Percentiles rank a stretch among this genome's conserved stretches.
phyloP scores from a whole-genome alignment of 2,797 vertebrate genomes.

The Phataginus tricuspis region DNA sequence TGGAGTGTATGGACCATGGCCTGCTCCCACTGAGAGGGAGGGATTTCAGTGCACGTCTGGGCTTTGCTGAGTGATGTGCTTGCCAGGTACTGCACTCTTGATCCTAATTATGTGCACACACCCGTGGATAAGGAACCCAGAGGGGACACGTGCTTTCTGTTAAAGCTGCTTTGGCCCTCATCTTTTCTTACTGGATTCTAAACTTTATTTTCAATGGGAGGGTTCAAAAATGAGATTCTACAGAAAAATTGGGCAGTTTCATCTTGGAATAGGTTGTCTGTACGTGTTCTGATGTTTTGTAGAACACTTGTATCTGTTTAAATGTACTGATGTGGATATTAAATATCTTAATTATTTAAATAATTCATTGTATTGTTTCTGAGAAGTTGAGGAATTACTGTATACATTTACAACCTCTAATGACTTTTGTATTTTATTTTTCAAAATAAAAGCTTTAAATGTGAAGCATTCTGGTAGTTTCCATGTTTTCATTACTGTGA shows the following conservation, averaged over 20 bases:
- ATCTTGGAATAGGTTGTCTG: slow-evolving; percentile 64
- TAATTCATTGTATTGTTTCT: slow-evolving; percentile 75
- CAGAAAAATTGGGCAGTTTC: slow-evolving; percentile 56
- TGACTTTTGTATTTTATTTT: slow-evolving; percentile 92
- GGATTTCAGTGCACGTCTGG: not conserved
- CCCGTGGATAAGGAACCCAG: not conserved
- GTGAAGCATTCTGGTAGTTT: slow-evolving; percentile 63
- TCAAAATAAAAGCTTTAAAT: slow-evolving; percentile 91
- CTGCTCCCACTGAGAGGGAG: not conserved
- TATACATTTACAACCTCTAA: slow-evolving; percentile 86
- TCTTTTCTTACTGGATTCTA: slow-evolving; percentile 58
- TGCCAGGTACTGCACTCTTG: not conserved
- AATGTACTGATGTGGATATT: slow-evolving; percentile 82
- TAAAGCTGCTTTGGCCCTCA: slow-evolving; percentile 31
- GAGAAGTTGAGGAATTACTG: slow-evolving; percentile 80
- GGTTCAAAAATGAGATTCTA: not conserved
- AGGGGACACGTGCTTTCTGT: slow-evolving; percentile 12
- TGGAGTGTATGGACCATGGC: slow-evolving; percentile 22
- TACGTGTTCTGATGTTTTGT: slow-evolving; percentile 67
- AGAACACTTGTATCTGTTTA: slow-evolving; percentile 74
- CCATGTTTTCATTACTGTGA: not conserved
- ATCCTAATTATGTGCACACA: not conserved
- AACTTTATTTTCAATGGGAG: slow-evolving; percentile 53
- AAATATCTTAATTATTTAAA: slow-evolving; percentile 87
- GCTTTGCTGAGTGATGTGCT: slow-evolving; percentile 17